Evolutionary conservation across 2,797 vertebrate species (phyloP).

Genomic region (Hirundo rustica): DNA sequence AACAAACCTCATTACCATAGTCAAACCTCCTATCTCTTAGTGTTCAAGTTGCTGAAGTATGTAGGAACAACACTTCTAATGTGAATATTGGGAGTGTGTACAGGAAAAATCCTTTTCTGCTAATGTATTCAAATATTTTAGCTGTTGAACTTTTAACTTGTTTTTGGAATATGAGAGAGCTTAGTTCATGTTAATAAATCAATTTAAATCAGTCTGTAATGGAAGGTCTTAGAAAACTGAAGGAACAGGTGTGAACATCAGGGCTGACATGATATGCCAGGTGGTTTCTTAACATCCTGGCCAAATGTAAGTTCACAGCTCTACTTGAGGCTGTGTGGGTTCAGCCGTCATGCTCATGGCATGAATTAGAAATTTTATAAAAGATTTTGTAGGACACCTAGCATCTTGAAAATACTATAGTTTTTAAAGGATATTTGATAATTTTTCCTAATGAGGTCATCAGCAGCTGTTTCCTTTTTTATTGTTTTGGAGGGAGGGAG

Average conservation of each 20-base stretch:
- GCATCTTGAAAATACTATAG: neutral
- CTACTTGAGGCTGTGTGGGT: neutral
- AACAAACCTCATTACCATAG: neutral
- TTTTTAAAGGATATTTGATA: neutral
- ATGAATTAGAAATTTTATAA: neutral
- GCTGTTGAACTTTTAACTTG: neutral
- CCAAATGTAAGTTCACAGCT: neutral
- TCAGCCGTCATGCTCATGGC: rapidly evolving
- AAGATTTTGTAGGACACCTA: neutral
- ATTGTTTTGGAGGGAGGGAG: neutral
- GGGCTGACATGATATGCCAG: neutral
- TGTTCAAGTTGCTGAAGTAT: neutral
- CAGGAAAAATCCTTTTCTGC: neutral
- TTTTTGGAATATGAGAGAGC: neutral
- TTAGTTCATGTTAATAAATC: neutral
- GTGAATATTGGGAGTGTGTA: neutral
- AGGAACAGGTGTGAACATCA: neutral
- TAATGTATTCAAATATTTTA: neutral
- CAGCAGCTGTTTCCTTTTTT: neutral
- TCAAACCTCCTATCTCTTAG: neutral
- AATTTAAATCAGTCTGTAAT: neutral
- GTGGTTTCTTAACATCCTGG: neutral
- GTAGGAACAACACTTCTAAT: neutral
- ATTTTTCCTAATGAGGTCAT: neutral
- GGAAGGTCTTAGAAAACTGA: neutral